A percentile compares a stretch with the other conserved stretches of the same genome.
Conservation (phyloP, 2,888 invertebrate genomes). For the Dinocampus coccinellae region DNA sequence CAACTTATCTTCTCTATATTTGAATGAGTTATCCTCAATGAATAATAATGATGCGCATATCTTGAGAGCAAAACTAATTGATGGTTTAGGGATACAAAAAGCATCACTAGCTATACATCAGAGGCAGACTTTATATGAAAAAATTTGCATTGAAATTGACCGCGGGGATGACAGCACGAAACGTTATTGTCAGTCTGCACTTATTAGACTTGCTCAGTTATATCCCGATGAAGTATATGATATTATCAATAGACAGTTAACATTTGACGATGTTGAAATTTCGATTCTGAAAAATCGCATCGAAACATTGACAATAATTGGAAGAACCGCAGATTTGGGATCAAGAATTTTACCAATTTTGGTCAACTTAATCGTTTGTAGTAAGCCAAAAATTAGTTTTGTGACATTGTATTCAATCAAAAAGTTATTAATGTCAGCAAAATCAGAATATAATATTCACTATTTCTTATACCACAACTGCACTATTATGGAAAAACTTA, state of each 20-base stretch:
- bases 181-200: slow-evolving; percentile 70
- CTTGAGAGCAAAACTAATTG: slow-evolving; percentile 71
- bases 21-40: slow-evolving; percentile 70
- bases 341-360: slow-evolving; percentile 53
- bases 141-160: slow-evolving; percentile 71
- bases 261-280: slow-evolving; percentile 43
- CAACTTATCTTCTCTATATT: slow-evolving; percentile 68
- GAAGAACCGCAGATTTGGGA: slow-evolving; percentile 54
- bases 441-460: slow-evolving; percentile 59
- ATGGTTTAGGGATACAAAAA: slow-evolving; percentile 71
- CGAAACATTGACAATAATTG: slow-evolving; percentile 53
- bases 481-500: slow-evolving; percentile 66
- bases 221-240: slow-evolving; percentile 73
- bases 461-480: slow-evolving; percentile 68
- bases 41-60: slow-evolving; percentile 67
- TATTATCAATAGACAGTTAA: slow-evolving; percentile 70
- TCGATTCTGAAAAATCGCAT: slow-evolving; percentile 50
- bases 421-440: slow-evolving; percentile 56
- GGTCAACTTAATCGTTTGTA: slow-evolving; percentile 46
- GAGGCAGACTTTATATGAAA: slow-evolving; percentile 72
- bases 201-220: slow-evolving; percentile 72
- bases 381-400: slow-evolving; percentile 46
- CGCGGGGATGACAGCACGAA: slow-evolving; percentile 68
- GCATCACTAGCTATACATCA: slow-evolving; percentile 69
- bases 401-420: slow-evolving; percentile 46